Evolutionary conservation across 2,797 vertebrate species (phyloP).

Genomic region (Halcyon smyrnensis): DNA sequence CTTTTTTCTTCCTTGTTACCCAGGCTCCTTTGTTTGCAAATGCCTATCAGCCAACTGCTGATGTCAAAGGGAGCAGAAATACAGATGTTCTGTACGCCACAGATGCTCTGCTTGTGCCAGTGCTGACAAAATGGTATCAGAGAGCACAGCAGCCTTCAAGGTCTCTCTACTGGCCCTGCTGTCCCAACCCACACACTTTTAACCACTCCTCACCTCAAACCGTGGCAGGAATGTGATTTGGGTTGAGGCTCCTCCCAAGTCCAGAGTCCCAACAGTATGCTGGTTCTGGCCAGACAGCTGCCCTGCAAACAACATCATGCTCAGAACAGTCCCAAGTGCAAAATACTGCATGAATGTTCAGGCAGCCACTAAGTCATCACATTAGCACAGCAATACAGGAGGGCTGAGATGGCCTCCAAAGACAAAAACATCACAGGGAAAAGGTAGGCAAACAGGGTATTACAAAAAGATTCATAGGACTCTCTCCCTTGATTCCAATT

Average conservation of each 20-base stretch:
- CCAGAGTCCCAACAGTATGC: conserved; percentile 93
- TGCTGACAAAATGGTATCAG: not conserved
- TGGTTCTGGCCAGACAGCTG: conserved; percentile 89
- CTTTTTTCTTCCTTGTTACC: not conserved
- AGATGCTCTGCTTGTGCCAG: not conserved
- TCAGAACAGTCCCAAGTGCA: conserved; percentile 12
- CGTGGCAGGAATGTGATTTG: conserved; percentile 97
- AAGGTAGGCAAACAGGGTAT: not conserved
- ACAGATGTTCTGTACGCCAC: not conserved
- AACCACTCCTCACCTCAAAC: conserved; percentile 84
- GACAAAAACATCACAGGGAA: not conserved
- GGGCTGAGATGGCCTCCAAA: not conserved
- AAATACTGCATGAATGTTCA: not conserved
- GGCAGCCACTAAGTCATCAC: not conserved
- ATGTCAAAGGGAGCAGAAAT: conserved; percentile 21
- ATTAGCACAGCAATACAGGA: not conserved
- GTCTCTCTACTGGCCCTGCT: not conserved
- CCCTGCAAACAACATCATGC: conserved; percentile 79
- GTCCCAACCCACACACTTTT: not conserved
- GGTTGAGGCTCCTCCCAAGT: conserved; percentile 96
- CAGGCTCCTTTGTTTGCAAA: conserved; percentile 8
- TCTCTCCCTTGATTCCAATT: not conserved
- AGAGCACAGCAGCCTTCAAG: not conserved
- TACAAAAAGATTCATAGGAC: not conserved
- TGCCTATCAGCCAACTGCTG: not conserved